Evolutionary conservation across 2,113 vertebrate species (phyloP), one percentile per base, ranked within the genome.

Genomic region (Machaerirhynchus nigripectus): DNA sequence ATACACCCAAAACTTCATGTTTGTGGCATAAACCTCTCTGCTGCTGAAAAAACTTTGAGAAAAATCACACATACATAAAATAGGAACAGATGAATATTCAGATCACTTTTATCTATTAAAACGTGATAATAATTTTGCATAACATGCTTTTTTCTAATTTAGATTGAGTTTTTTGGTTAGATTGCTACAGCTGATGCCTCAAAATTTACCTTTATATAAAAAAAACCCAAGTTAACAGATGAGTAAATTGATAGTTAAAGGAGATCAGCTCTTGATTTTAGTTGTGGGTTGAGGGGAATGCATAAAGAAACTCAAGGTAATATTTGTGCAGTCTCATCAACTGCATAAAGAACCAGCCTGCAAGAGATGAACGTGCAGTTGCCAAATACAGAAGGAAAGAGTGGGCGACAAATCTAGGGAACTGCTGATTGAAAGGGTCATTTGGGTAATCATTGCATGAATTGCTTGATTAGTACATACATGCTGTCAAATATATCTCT

Each of bases 391-490:
- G n/a, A 56, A 86, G 13, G 12, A 64, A 55, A 61, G 23, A 80
- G 10, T 11, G 23, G 15, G 15, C 1, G 9, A 27, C 6, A 74
- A 35, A 68, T 56, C 33, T 22, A 74, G 35, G 21, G 24, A 84
- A 53, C 8, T 27, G 11, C 11, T 74, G 33, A 13, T 14, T 27
- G 31, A 56, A 35, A 37, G 27, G 14, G 7, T 49, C 14, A 33
- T 64, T 77, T 81, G n/a, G 3, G 14, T 60, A 87, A 74, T 55
- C 50, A 55, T 9, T 60, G n/a, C 24, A 44, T 33, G 33, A 61
- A 24, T 21, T 78, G 4, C 46, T 12, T 2, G 3, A 50, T 6
- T 26, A 8, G 6, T 26, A 31, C 5, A 15, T 6, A 26, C 1
- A 7, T n/a, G 21, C 50, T 33, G 11, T 55, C 60, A 77, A 60